These are phyloP conservation scores for Papilio demoleus DNA, from an alignment of 2,888 invertebrate species.

Conservation along the genomic window DNA sequence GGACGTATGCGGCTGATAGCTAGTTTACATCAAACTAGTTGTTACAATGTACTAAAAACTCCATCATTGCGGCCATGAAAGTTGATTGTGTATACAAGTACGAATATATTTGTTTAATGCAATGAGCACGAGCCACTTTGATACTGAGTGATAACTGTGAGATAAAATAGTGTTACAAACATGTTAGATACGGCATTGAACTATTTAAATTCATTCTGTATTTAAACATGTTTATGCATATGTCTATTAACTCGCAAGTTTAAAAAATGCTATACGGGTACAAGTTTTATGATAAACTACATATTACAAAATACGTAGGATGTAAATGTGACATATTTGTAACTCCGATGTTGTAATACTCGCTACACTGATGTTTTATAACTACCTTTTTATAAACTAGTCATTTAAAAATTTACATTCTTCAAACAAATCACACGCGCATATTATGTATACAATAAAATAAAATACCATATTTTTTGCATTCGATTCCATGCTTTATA, in stretches of 20 bases:
- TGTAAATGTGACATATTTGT: not conserved
- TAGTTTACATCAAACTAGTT: not conserved
- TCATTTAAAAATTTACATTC: conserved; percentile 7
- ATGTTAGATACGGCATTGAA: conserved; percentile 43
- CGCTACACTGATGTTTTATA: conserved; percentile 1
- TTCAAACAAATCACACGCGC: not conserved
- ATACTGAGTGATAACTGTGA: conserved; percentile 53
- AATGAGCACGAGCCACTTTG: conserved; percentile 71
- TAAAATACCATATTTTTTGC: no score
- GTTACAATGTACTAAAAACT: not conserved
- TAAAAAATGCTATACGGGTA: not conserved
- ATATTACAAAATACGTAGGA: not conserved
- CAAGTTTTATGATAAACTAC: not conserved
- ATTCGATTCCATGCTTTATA: no score
- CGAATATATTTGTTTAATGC: conserved; percentile 65
- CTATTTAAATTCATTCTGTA: not conserved
- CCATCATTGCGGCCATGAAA: conserved; percentile 21
- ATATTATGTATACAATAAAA: no score
- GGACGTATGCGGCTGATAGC: no score
- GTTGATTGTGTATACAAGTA: conserved; percentile 45
- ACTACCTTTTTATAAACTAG: not conserved
- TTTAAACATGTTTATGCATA: not conserved
- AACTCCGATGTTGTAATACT: not conserved
- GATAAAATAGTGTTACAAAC: conserved; percentile 40
- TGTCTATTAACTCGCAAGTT: no score